Base-by-base conservation (phyloP, 2,888 invertebrate species). In the Blastobasis lacticolella region DNA sequence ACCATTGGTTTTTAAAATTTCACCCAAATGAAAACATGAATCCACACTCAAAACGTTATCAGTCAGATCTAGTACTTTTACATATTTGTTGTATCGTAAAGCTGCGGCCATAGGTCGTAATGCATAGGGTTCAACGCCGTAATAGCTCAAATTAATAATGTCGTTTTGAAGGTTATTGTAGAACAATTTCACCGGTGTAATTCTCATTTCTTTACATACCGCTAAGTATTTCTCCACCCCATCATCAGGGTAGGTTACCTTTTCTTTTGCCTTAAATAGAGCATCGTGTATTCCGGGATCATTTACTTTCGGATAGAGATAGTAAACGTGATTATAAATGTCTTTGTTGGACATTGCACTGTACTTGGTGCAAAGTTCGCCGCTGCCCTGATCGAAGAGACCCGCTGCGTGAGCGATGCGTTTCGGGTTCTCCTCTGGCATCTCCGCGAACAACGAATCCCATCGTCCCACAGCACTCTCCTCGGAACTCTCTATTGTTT, bases 171-270 rank as follows among this genome's bases (percentile, higher is more conserved):
- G 63, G 0, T 65, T 67, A 54, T 50, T 71, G 52, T 74, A 51
- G 57, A 85, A 84, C 5, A 45, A 51, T 53, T 58, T 67, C 0
- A 85, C 69, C 3, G 78, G 78, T 38, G 64, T 66, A 49, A 70
- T 70, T 1, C 71, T 61, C 75, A 80, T 84, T 56, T 79, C 73
- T 41, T 75, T 61, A 52, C 87, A 86, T 0, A 70, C 5, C 10
- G 61, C 70, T 50, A 84, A 49, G 54, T 87, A 87, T 38, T 75
- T 51, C 1, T 74, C 73, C 57, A 81, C 81, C 0, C 85, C 87
- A 48, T 87, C 82, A 37, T 73, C 71, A 6, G 78, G 50, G 53
- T 78, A 84, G 10, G 57, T 55, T 0, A 71, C 23, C 37, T 53
- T 51, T 4, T 57, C 52, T 58, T 70, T 67, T 7, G 78, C 71